Conservation (phyloP, 2,888 invertebrate species). For the Lepidochrysops patricia region DNA sequence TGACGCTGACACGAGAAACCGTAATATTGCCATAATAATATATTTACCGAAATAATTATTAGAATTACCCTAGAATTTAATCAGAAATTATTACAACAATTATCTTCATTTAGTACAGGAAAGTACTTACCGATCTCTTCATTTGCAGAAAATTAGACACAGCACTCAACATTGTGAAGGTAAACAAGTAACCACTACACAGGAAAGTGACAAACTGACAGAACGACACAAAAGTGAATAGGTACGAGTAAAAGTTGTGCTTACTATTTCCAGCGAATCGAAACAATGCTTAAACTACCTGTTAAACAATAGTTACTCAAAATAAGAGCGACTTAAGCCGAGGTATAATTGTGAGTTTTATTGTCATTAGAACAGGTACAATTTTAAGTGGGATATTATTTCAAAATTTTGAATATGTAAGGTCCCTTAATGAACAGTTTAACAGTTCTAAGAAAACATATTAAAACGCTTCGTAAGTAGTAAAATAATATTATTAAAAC, state of each 20-base stretch:
- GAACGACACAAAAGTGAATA: background rate
- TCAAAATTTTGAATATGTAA: background rate
- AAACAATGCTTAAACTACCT: background rate
- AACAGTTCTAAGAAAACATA: background rate
- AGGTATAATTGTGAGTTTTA: too few relatives aligned
- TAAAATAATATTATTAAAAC: too few relatives aligned
- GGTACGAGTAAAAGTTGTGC: background rate
- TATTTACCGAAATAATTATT: too few relatives aligned
- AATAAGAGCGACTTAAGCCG: background rate
- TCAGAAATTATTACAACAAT: too few relatives aligned
- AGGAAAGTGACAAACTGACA: background rate
- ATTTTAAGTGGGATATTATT: too few relatives aligned
- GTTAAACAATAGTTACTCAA: background rate
- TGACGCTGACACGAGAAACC: too few relatives aligned
- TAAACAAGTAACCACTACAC: background rate
- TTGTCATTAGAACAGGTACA: background rate
- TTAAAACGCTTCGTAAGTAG: too few relatives aligned
- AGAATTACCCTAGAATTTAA: too few relatives aligned
- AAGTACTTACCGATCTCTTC: background rate
- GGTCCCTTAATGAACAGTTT: background rate
- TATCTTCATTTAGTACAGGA: too few relatives aligned
- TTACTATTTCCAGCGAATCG: background rate
- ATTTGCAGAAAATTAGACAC: background rate
- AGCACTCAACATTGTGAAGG: background rate
- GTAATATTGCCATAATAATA: too few relatives aligned